Conservation (phyloP, 1,140 invertebrate genomes). For the Teleogryllus occipitalis region DNA sequence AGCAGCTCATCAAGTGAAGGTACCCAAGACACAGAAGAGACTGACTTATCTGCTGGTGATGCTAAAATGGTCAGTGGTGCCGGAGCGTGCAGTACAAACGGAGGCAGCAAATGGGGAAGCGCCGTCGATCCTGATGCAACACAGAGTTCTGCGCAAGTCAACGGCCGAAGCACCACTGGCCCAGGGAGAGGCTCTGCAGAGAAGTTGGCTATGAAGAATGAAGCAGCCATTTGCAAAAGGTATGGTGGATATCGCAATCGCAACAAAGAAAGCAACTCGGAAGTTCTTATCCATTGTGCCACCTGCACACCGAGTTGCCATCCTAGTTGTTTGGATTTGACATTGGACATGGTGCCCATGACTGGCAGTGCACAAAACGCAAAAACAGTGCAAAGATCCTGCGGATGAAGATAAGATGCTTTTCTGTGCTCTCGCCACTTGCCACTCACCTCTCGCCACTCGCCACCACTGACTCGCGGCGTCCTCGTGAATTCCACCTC, state of each 20-base stretch:
- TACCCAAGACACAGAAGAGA: conserved; percentile 41
- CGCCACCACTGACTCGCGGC: too few species aligned
- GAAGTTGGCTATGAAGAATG: conserved; percentile 18
- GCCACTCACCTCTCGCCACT: too few species aligned
- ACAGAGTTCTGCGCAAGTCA: conserved; percentile 6
- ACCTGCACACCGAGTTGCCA: conserved; percentile 67
- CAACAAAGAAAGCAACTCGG: conserved; percentile 36
- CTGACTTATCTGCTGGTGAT: conserved; percentile 34
- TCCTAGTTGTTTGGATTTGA: conserved; percentile 77
- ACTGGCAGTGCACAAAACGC: conserved; percentile 92
- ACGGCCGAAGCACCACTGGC: too few species aligned
- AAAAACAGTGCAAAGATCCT: conserved; percentile 78
- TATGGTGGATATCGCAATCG: conserved; percentile 35
- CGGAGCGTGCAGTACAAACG: not conserved
- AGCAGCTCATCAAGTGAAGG: conserved; percentile 43
- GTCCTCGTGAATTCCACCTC: too few species aligned
- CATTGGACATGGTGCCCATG: conserved; percentile 76
- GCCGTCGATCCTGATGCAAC: not conserved
- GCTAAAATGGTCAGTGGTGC: conserved; percentile 15
- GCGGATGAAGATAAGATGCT: conserved; percentile 90
- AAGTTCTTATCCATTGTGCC: conserved; percentile 58
- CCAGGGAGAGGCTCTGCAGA: not conserved
- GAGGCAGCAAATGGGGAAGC: conserved; percentile 36
- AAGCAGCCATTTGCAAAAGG: conserved; percentile 35
- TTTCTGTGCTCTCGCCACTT: too few species aligned